phyloP scores from a whole-genome alignment of 1,140 invertebrate genomes.

The Drosophila ogumai region DNA sequence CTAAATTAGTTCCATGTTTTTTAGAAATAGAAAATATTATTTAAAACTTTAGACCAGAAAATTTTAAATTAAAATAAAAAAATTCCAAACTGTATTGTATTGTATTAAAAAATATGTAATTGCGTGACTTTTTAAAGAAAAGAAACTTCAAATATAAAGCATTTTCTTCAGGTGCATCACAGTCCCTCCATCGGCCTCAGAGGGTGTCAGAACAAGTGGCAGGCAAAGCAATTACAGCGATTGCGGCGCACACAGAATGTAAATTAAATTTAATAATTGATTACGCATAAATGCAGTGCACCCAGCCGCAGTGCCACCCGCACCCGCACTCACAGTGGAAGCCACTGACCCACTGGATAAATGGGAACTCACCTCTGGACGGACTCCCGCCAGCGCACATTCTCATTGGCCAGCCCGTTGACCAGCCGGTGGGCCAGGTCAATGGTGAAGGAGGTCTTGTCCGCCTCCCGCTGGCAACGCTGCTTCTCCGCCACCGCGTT shows the following conservation, averaged over 20 bases:
- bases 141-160: not conserved
- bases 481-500: conserved; percentile 94
- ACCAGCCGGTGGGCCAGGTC: conserved; percentile 97
- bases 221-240: conserved; percentile 75
- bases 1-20: too few relatives aligned
- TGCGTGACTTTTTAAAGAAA: not conserved
- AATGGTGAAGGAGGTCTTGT: conserved; percentile 93
- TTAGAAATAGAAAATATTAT: too few relatives aligned
- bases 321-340: not conserved
- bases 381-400: conserved; percentile 88
- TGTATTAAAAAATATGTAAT: not conserved
- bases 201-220: conserved; percentile 10
- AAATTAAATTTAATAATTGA: conserved; percentile 84
- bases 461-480: conserved; percentile 94
- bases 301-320: not conserved
- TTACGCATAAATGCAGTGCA: conserved; percentile 66
- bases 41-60: too few relatives aligned
- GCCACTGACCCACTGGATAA: conserved; percentile 1
- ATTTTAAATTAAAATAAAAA: too few relatives aligned
- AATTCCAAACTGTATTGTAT: too few relatives aligned
- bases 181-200: not conserved
- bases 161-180: conserved; percentile 7
- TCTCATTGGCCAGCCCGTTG: conserved; percentile 96
- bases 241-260: conserved; percentile 75
- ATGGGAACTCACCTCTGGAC: conserved; percentile 69